Evolutionary conservation across 2,113 vertebrate species (phyloP).

Genomic region (Tragelaphus imberbis): DNA sequence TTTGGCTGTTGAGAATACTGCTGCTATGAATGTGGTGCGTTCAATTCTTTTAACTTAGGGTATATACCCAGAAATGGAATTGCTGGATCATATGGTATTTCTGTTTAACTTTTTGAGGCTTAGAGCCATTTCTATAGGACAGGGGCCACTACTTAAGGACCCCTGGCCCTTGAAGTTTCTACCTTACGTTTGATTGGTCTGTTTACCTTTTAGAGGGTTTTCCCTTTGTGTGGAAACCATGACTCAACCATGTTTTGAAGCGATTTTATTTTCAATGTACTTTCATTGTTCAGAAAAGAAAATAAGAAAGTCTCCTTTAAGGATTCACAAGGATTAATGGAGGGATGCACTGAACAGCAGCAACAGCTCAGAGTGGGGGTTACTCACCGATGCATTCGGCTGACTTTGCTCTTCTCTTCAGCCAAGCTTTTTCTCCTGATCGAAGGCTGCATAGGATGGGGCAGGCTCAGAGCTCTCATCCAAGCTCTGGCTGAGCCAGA

Average conservation of each 20-base stretch:
- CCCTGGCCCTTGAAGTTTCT: neutral
- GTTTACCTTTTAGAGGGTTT: neutral
- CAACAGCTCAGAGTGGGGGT: neutral
- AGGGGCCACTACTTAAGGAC: neutral
- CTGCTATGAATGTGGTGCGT: neutral
- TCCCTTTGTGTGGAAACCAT: neutral
- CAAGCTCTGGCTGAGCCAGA: neutral
- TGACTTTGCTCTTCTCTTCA: neutral
- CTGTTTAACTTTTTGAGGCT: neutral
- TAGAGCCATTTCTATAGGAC: neutral
- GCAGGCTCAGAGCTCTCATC: neutral
- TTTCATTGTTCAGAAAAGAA: neutral
- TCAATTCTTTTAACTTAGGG: neutral
- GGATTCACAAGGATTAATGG: neutral
- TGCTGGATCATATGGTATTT: neutral
- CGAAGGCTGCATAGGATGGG: accelerated
- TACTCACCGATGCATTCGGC: neutral
- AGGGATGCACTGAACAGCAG: neutral
- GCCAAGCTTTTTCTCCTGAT: neutral
- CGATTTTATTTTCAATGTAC: neutral
- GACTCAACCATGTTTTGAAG: neutral
- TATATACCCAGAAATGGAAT: neutral
- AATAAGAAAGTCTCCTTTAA: neutral
- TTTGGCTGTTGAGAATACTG: neutral
- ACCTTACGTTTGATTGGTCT: neutral